Evolutionary conservation across 2,888 invertebrate genomes (phyloP), one percentile per base, ranked within the genome.

Genomic region (Marasmarcha lunaedactyla): DNA sequence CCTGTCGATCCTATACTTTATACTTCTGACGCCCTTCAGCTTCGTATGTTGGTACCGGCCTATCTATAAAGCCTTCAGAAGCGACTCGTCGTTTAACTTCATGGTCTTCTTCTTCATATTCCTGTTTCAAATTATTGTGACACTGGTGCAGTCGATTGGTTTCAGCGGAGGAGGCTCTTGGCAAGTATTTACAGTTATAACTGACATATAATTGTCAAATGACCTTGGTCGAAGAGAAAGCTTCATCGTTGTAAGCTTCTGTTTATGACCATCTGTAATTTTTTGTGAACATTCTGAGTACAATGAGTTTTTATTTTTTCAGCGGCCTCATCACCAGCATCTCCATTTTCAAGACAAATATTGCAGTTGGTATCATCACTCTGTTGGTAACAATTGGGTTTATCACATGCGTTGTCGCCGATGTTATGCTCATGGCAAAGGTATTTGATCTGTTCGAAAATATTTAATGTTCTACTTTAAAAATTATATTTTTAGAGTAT

Each of bases 71-170:
- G 99, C 98, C 47, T 98, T 99, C 87, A 91, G 98, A 64, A 95
- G 93, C 65, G 99, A 99, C 84, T 98, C 97, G 54, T 98, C 98
- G 2, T 97, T 99, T 87, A 99, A 98, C 81, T 99, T 99, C 71
- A 98, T 99, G 95, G 94, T 98, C 40, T 99, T 97, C 86, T 99
- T 99, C 88, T 97, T 99, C 71, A 93, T 99, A 58, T 98, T 98
- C 84, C 93, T 97, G 85, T 93, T 97, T 77, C 97, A 98, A 90
- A 91, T 93, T 63, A 85, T 97, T 42, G 90, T 97, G 41, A 92
- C 95, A 15, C 76, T 95, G 41, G 88, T 97, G 38, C 95, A 97
- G 79, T 88, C 94, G 14, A 87, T 98, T 55, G 98, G 98, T 44
- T 89, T 98, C 59, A 88, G 87, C 25, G 87, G 87, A 41, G 89